Base-by-base conservation (phyloP, 2,888 invertebrate genomes). In the Agelastica alni region DNA sequence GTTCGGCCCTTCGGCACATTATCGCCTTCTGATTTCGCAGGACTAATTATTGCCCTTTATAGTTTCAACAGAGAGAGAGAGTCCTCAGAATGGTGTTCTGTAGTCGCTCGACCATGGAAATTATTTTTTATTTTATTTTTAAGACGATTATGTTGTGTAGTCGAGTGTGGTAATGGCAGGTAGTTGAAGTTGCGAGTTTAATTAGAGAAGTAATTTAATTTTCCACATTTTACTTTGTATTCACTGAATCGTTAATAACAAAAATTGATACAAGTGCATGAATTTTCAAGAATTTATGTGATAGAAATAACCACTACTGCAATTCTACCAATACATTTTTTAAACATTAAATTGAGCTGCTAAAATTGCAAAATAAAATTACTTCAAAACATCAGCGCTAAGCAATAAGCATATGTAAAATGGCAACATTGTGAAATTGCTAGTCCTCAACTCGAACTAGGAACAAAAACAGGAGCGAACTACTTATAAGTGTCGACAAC, bases 1-100 rank as follows among this genome's bases (percentile, higher is more conserved):
- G 49, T 49, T 62, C 61, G 56, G 59, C 63, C 68, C 67, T 60
- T 56, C 56, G 68, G 68, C 68, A 51, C 60, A 65, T 67, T 68
- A 66, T 68, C 69, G 68, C 70, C 71, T 70, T 68, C 69, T 69
- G 70, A 70, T 71, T 69, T 68, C 69, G 51, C 64, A 63, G 64
- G 61, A 58, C 62, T 69, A 70, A 71, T 71, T 69, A 70, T 70
- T 68, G 55, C 57, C 56, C 56, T 58, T 58, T 58, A 58, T 58
- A 31, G 53, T 51, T 49, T 53, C 30, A 39, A 39, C 37, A 39
- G 37, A 39, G 2, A 18, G 37, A 34, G 34, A 36, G 36, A 16
- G 36, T 39, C 37, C 12, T 39, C 20, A n/a, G 18, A 39, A 49
- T 41, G 22, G 31, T 54, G 42, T 53, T 26, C 42, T 32, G 30